Evolutionary conservation across 2,888 invertebrate genomes (phyloP), one percentile per base, ranked within the genome.

Genomic region (Sinhomidia bicolor): DNA sequence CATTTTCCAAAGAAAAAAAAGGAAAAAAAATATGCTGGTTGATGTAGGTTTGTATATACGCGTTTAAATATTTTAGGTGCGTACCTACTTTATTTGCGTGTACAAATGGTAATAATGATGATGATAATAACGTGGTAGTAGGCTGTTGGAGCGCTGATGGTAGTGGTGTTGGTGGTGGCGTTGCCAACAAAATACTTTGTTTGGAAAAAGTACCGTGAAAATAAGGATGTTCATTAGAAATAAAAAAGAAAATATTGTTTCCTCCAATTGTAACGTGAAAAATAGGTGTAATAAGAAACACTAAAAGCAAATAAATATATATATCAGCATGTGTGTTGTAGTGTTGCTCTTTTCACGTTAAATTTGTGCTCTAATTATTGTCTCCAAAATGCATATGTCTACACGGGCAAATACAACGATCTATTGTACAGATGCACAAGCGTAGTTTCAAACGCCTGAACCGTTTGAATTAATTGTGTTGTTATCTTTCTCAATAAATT

Each of bases 171-270:
- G n/a, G n/a, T n/a, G n/a, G n/a, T n/a, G n/a, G n/a, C n/a, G n/a
- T n/a, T n/a, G n/a, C 78, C 54, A 78, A 80, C 60, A 62, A 62
- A 62, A 80, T 44, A 80, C 44, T 44, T 80, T 62, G 23, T 23
- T n/a, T n/a, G n/a, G 62, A 60, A 44, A 68, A 54, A 84, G 32
- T 36, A 51, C 60, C 74, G 54, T 60, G 36, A 62, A 76, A 74
- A 84, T 60, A 54, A 26, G 57, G 76, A 60, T 84, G 76, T 76
- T 74, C 57, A 47, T 60, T 60, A 62, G 44, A 84, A 83, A 36
- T 54, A 84, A 41, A 83, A 74, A 57, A 68, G 36, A 23, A 71
- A 76, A 62, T 76, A 76, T 62, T 80, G 60, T 80, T 80, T 57
- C 78, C 57, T 57, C 54, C 32, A 47, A 76, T 32, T 76, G 51